Evolutionary conservation across 2,797 vertebrate genomes (phyloP), one percentile per base, ranked within the genome.

Genomic region (Psittacula echo): DNA sequence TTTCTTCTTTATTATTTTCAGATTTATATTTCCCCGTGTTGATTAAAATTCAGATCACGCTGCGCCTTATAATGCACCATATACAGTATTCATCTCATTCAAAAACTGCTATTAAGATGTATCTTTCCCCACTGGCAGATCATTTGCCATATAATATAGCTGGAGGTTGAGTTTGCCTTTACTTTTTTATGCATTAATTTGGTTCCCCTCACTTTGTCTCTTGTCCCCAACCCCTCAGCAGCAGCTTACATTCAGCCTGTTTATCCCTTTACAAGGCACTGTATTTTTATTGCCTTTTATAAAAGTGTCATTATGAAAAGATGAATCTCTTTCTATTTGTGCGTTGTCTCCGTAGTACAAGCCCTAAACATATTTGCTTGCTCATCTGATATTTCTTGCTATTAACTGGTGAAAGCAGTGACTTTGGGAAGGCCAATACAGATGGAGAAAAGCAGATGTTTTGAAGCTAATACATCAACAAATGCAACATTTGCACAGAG

Each of bases 31-130:
- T 95, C 93, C 86, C 68, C 32, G 0, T 3, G 53, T 91, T 90
- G 94, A 95, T 97, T 94, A 95, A 86, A 93, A 97, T 97, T 97
- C 97, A 85, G 94, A 89, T 96, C 96, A 95, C 91, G 22, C 47
- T 34, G 45, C 24, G 54, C 76, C 79, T 94, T 80, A 76, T 82
- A 97, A 96, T 56, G 61, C 78, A 88, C 87, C 29, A 78, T 93
- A 90, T 82, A 94, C 89, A 76, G 87, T 88, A 94, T 96, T 97
- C 96, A 92, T 94, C 96, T 91, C 60, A 5, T 86, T 94, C 94
- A 94, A 96, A 96, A 95, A 62, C 94, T 87, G 71, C 91, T 95
- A 93, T 94, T 92, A 96, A 97, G 93, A 97, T 94, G 83, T 89
- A 97, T 95, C 81, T 96, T 95, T 94, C 92, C 91, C 94, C 74